Evolutionary conservation across 1,140 invertebrate species (phyloP), one percentile per base, ranked within the genome.

Genomic region (Wiebesia pumilae): DNA sequence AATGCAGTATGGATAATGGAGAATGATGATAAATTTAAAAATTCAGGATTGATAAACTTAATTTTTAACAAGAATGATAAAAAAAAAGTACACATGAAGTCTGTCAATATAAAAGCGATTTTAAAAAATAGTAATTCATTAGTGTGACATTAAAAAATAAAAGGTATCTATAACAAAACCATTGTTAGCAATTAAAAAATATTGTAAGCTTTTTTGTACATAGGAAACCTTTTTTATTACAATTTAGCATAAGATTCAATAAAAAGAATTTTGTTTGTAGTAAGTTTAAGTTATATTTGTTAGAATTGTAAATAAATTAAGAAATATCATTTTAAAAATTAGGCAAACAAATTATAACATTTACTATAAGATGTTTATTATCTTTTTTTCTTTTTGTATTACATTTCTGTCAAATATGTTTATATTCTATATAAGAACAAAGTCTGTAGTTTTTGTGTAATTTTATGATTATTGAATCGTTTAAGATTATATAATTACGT

Each of bases 1-100:
- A 96, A 96, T 89, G 96, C 96, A 0, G 94, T 95, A 2, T 96
- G 96, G 95, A 89, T 95, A 30, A 89, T 97, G 35, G 95, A 96
- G 24, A 93, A 94, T 58, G 47, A 86, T 4, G 87, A 90, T 65
- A 65, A 83, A 19, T 33, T 87, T 3, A 92, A 94, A 38, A 91
- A 93, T 82, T 95, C 94, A 93, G 95, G 95, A 9, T 81, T 96
- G 0, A 73, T 95, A 27, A 69, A 65, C 54, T 33, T 88, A 54
- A 67, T 87, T 81, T 38, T 75, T 43, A 75, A n/a, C 9, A 75
- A 33, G 12, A 75, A 47, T 16, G n/a, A 58, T 24, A 27, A 73
- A 21, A 27, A 14, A 58, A 85, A 21, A 24, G 75, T 67, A 24
- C 16, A 58, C 40, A 38, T 1, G 16, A 51, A 75, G 24, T 83